Conservation (phyloP, 2,797 vertebrate genomes). For the Urocyon cinereoargenteus region DNA sequence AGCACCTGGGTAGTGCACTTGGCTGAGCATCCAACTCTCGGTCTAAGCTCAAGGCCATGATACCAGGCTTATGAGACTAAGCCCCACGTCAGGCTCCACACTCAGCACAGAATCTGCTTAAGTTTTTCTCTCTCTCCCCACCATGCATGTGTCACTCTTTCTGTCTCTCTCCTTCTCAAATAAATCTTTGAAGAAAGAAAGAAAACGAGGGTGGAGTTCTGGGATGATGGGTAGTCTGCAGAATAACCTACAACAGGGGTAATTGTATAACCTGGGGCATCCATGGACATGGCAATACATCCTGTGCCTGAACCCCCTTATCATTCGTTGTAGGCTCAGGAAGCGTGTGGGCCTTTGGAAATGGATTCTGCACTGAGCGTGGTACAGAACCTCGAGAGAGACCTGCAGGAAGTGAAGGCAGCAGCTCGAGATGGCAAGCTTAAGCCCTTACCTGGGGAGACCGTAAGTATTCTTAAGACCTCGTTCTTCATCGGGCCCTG, state of each 20-base stretch:
- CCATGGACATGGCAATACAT: neutral
- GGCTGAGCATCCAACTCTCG: neutral
- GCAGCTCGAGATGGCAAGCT: constrained; percentile 95
- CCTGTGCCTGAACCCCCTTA: neutral
- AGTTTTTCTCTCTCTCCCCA: neutral
- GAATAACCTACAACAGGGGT: neutral
- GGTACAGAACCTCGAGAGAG: constrained; percentile 95
- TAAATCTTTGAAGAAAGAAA: neutral
- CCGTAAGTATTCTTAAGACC: constrained; percentile 87
- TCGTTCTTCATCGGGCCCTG: neutral
- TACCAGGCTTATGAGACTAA: neutral
- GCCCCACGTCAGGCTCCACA: neutral
- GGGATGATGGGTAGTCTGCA: neutral
- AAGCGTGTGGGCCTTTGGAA: constrained; percentile 97
- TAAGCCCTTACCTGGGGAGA: constrained; percentile 96
- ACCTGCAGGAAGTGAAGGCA: constrained; percentile 95
- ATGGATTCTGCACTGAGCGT: constrained; percentile 96
- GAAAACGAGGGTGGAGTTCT: neutral
- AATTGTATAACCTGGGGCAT: neutral
- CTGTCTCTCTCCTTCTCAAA: neutral
- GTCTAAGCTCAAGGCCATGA: neutral
- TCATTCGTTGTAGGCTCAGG: constrained; percentile 92
- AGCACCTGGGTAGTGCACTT: accelerated
- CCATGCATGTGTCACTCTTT: neutral
- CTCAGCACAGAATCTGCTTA: neutral